These are phyloP conservation scores for Psittacus erithacus DNA, from an alignment of 2,113 vertebrate species.

Conservation along the genomic window DNA sequence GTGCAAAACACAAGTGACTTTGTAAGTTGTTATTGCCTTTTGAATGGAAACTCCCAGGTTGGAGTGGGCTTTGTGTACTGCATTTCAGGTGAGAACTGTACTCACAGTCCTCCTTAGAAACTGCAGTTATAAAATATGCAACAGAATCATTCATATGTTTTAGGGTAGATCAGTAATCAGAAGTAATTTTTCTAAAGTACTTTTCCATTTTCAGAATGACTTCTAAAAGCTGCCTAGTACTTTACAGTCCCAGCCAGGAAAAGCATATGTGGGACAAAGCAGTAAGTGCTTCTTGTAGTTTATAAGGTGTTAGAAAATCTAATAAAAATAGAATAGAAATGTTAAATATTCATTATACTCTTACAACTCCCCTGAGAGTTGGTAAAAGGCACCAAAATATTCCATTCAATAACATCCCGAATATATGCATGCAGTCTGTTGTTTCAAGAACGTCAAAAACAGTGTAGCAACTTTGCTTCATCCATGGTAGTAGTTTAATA, in stretches of 20 bases:
- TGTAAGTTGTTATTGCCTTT: neutral
- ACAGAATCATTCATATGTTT: neutral
- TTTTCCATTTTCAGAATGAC: neutral
- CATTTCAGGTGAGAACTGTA: neutral
- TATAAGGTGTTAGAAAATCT: neutral
- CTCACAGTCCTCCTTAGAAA: neutral
- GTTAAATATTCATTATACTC: neutral
- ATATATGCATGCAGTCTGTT: neutral
- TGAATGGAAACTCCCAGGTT: neutral
- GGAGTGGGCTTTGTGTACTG: too few species aligned
- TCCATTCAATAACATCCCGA: neutral
- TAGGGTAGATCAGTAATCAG: neutral
- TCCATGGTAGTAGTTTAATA: neutral
- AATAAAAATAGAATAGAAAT: conserved; percentile 12
- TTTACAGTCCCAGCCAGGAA: neutral
- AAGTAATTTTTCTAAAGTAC: neutral
- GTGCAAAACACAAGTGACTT: neutral
- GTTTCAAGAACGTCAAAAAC: neutral
- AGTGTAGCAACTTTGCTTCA: neutral
- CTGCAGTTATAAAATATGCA: neutral
- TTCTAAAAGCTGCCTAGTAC: neutral
- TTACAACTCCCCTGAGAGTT: neutral
- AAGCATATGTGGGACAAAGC: neutral
- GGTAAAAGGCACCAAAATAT: neutral
- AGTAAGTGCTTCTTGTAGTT: neutral